phyloP scores from a whole-genome alignment of 2,113 vertebrate genomes.

The Anhinga anhinga region DNA sequence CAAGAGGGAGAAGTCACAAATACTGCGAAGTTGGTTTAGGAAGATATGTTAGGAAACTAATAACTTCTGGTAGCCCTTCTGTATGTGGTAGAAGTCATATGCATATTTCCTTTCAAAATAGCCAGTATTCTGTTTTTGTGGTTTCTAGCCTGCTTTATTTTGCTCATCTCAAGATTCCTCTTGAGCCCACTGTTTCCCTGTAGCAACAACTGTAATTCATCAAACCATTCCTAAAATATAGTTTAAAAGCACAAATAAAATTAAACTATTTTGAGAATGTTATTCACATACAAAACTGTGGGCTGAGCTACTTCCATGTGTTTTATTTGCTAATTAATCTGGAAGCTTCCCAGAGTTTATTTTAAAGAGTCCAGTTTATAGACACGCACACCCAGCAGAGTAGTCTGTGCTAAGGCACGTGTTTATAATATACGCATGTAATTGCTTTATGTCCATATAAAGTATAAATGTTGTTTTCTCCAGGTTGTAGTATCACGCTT shows the following conservation, averaged over 20 bases:
- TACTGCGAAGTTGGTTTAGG: background rate
- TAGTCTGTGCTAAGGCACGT: background rate
- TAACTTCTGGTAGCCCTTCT: background rate
- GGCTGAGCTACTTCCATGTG: background rate
- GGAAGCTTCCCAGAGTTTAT: slow-evolving; percentile 1
- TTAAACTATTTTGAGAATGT: background rate
- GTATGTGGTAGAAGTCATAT: background rate
- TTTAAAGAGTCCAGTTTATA: slow-evolving; percentile 20
- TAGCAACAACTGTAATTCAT: background rate
- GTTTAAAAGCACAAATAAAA: slow-evolving; percentile 1
- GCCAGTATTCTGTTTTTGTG: background rate
- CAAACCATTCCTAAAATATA: background rate
- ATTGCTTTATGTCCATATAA: slow-evolving; percentile 14
- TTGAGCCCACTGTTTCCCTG: background rate
- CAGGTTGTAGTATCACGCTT: background rate
- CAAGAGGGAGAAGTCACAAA: background rate
- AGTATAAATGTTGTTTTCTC: background rate
- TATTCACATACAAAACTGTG: background rate
- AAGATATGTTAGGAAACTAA: background rate
- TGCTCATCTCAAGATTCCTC: background rate
- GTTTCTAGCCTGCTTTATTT: background rate
- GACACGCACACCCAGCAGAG: background rate
- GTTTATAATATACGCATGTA: background rate
- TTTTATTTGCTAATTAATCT: slow-evolving; percentile 54
- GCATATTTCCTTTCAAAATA: background rate